These are phyloP conservation scores for Pogonognathellus flavescens DNA, from an alignment of 1,140 invertebrate genomes.

Conservation along the genomic window DNA sequence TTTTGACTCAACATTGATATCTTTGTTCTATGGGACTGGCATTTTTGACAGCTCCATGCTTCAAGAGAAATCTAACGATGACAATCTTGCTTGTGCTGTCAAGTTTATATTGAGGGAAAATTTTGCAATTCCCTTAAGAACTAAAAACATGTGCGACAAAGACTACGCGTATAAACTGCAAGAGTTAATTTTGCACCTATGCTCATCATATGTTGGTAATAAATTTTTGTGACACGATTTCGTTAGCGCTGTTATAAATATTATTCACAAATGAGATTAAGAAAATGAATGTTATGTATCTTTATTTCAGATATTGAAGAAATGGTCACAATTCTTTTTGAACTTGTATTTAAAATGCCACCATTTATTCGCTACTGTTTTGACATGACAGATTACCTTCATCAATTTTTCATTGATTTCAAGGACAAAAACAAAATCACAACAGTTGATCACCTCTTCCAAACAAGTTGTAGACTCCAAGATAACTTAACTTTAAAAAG, in stretches of 20 bases:
- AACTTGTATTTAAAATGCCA: conserved; percentile 52
- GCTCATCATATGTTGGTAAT: conserved; percentile 47
- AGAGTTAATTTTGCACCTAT: conserved; percentile 47
- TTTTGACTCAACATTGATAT: conserved; percentile 45
- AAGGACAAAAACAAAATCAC: conserved; percentile 52
- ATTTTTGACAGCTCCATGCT: conserved; percentile 47
- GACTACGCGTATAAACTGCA: conserved; percentile 41
- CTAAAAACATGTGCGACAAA: neutral
- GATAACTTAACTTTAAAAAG: conserved; percentile 53
- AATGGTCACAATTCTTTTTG: conserved; percentile 55
- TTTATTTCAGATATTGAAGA: conserved; percentile 56
- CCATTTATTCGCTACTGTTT: conserved; percentile 58
- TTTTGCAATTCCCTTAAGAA: conserved; percentile 52
- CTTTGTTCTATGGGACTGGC: conserved; percentile 51
- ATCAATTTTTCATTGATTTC: conserved; percentile 61
- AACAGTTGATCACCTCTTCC: conserved; percentile 50
- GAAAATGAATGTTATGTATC: neutral
- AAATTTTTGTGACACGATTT: neutral
- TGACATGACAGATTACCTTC: conserved; percentile 58
- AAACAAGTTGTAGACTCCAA: conserved; percentile 47
- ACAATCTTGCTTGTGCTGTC: conserved; percentile 20
- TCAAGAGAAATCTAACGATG: neutral
- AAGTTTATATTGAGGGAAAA: conserved; percentile 33
- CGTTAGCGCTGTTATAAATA: no score
- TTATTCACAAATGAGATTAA: no score